Percentiles rank a stretch among this genome's conserved stretches.
Conservation (phyloP, 2,888 invertebrate species). For the Aleiodes testaceus region DNA sequence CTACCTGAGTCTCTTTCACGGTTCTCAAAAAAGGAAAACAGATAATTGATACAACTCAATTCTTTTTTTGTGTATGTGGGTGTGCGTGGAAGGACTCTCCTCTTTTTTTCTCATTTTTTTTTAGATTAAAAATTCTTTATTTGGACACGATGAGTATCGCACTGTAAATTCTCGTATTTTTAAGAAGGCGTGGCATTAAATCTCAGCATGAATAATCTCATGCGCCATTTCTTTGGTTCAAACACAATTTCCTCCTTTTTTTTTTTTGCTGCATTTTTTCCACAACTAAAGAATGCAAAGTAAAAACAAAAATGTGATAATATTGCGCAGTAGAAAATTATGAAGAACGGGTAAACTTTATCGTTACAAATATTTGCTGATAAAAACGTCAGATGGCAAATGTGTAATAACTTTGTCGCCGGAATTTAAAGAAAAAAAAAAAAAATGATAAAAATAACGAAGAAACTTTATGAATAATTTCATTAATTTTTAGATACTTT, state of each 20-base stretch:
- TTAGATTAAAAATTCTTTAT: constrained; percentile 17
- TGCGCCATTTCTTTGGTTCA: neutral
- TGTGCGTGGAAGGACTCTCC: neutral
- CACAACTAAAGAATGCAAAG: neutral
- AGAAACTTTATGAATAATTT: too few relatives aligned
- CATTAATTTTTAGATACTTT: too few relatives aligned
- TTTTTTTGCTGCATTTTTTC: neutral
- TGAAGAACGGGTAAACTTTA: constrained; percentile 48
- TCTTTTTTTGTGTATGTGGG: constrained; percentile 10
- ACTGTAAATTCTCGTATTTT: constrained; percentile 11
- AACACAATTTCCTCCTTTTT: neutral
- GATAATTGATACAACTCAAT: constrained; percentile 34
- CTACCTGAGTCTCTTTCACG: constrained; percentile 27
- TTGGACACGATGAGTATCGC: constrained; percentile 25
- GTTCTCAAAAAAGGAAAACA: constrained; percentile 35
- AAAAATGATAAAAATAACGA: too few relatives aligned
- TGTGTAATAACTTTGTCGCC: neutral
- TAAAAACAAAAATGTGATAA: constrained; percentile 37
- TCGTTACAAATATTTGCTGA: constrained; percentile 56
- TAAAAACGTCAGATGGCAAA: constrained; percentile 40
- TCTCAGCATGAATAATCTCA: neutral
- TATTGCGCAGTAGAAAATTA: constrained; percentile 48
- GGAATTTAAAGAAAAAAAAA: too few relatives aligned
- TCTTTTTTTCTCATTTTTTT: neutral
- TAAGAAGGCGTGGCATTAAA: constrained; percentile 13